These are phyloP conservation scores for Regulus satrapa DNA, from an alignment of 2,113 vertebrate species.

Conservation along the genomic window DNA sequence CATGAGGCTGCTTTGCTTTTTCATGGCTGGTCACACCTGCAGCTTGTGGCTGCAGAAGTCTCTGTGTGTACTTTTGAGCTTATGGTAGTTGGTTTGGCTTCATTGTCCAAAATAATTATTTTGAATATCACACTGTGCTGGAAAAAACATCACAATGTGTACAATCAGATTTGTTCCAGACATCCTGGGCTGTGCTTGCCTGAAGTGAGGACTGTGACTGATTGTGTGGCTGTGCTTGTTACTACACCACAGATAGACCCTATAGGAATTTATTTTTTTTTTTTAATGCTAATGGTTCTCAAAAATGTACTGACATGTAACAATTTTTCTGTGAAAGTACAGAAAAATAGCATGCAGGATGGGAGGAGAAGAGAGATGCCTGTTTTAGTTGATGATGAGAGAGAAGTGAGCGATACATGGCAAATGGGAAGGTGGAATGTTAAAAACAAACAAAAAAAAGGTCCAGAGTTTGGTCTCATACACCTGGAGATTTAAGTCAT, in stretches of 20 bases:
- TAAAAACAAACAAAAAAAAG: not conserved
- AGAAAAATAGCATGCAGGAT: not conserved
- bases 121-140: not conserved
- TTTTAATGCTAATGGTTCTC: not conserved
- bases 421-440: not conserved
- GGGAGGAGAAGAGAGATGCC: not conserved
- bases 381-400: not conserved
- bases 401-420: not conserved
- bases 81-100: not conserved
- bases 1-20: not conserved
- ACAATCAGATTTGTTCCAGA: not conserved
- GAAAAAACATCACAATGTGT: not conserved
- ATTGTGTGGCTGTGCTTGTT: not conserved
- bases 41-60: not conserved
- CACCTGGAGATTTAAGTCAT: not conserved
- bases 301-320: not conserved
- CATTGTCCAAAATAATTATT: not conserved
- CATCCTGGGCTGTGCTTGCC: not conserved
- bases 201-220: not conserved
- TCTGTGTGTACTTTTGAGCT: not conserved
- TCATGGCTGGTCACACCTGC: not conserved
- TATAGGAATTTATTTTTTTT: not conserved
- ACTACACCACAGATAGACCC: not conserved
- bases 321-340: not conserved
- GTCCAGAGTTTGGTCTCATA: not conserved